Evolutionary conservation across 2,113 vertebrate species (phyloP).

Genomic region (Anser cygnoides): DNA sequence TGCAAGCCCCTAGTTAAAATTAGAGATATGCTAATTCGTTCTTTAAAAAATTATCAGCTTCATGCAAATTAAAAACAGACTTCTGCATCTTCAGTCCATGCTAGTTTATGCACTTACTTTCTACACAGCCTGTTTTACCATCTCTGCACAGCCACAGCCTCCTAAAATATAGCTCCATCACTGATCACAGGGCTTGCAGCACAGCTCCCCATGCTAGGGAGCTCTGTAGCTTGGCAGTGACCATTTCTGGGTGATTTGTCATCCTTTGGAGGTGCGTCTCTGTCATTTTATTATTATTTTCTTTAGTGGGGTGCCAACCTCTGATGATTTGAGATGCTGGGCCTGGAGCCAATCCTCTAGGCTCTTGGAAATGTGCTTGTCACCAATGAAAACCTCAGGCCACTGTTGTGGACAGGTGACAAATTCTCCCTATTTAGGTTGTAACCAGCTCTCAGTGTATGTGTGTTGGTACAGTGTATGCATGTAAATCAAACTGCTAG

Average conservation of each 20-base stretch:
- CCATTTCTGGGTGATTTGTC: neutral
- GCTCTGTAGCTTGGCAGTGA: neutral
- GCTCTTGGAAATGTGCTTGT: conserved; percentile 10
- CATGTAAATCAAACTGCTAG: neutral
- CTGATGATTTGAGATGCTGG: neutral
- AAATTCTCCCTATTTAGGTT: neutral
- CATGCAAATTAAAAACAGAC: conserved; percentile 22
- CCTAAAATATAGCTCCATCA: neutral
- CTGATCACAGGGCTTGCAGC: neutral
- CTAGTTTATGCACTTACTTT: neutral
- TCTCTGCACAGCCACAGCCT: neutral
- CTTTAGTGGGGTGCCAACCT: neutral
- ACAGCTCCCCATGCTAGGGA: neutral
- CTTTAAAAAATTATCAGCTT: conserved; percentile 51
- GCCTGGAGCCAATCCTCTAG: conserved; percentile 11
- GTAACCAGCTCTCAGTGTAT: neutral
- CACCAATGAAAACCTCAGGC: neutral
- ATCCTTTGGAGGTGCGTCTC: neutral
- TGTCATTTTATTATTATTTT: conserved; percentile 8
- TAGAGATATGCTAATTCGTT: conserved; percentile 26
- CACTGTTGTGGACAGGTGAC: neutral
- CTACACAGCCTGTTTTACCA: neutral
- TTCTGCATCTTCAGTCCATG: neutral
- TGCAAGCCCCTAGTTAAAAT: conserved; percentile 28
- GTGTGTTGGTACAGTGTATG: neutral